Evolutionary conservation across 2,888 invertebrate genomes (phyloP), one percentile per base, ranked within the genome.

Genomic region (Erpobdella octoculata): DNA sequence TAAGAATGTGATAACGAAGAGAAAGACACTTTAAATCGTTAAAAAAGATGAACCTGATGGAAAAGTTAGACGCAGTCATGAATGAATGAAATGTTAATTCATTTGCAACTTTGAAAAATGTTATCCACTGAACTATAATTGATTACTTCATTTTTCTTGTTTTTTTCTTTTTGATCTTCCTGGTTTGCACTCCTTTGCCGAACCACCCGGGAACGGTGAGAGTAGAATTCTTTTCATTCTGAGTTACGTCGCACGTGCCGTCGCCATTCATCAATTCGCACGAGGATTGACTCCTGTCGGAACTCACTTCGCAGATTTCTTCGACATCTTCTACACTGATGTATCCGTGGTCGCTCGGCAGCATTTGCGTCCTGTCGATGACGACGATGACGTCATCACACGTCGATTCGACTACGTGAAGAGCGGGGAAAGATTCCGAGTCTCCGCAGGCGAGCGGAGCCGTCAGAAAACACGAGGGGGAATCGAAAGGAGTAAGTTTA

Each of bases 131-230:
- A n/a, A n/a, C n/a, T n/a, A n/a, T n/a, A n/a, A n/a, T n/a, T n/a
- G n/a, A 53, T 53, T 12, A n/a, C 53, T 53, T 53, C 28, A 53
- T 25, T 28, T 53, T 53, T 15, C 8, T 53, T 53, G 53, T 38
- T 58, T 21, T 68, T 41, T 69, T 69, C 25, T 58, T 72, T 36
- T 69, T 68, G 38, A 53, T 18, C 35, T 59, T 59, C 37, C 46
- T 72, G 41, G 69, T 46, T 21, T 48, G 28, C 28, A 72, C 36
- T 12, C 75, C 75, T 46, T 74, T 75, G 18, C 75, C 75, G 46
- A 74, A 75, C 75, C 75, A 75, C 25, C 75, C 75, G 0, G 75
- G 74, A 25, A 62, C 36, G 33, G 15, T 35, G 25, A 58, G 15
- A 9, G 48, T 21, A 53, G 53, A 1, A 25, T 25, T 28, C 53